Base-by-base conservation (phyloP, 2,888 invertebrate species). In the Drosophila subquinaria region DNA sequence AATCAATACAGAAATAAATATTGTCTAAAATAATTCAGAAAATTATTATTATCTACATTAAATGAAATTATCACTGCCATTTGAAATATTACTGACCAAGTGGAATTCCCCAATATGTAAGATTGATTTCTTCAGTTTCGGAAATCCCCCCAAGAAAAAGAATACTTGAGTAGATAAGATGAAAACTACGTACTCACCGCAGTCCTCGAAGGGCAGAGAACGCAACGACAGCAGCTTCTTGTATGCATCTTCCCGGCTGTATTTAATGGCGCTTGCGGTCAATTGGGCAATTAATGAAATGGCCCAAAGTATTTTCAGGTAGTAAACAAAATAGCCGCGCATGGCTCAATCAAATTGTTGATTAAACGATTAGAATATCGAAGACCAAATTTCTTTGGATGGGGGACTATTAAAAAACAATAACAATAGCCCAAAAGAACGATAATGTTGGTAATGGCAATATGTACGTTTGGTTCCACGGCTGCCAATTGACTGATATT, bases 121-220 rank as follows among this genome's bases (percentile, higher is more conserved):
- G 43, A 56, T 45, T 56, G 35, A 56, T 56, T 43, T 33, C 9
- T 13, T 17, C 13, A 30, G 13, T 5, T n/a, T 11, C 13, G 33
- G 20, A 33, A 35, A 30, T 2, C 27, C 30, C 30, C 30, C 27
- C 0, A 27, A 9, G 42, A 42, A 56, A 17, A 30, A 4, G 30
- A 42, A 56, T 47, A 17, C 36, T 15, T 27, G 30, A 47, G 8
- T 30, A 27, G 47, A 57, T 57, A 47, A 57, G 47, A 11, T 27
- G 47, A 47, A 57, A 30, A 35, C 36, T 38, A 47, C 57, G 36
- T 57, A 57, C 91, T 91, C 59, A 91, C 91, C 91, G 64, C 91
- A 91, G 68, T 91, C 91, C 79, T 91, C 90, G 43, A 91, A 91
- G 0, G 91, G 87, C 33, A 91, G 52, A 8, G 89, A 84, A 40